Evolutionary conservation across 1,140 invertebrate species (phyloP).

Genomic region (Drosophila subobscura): DNA sequence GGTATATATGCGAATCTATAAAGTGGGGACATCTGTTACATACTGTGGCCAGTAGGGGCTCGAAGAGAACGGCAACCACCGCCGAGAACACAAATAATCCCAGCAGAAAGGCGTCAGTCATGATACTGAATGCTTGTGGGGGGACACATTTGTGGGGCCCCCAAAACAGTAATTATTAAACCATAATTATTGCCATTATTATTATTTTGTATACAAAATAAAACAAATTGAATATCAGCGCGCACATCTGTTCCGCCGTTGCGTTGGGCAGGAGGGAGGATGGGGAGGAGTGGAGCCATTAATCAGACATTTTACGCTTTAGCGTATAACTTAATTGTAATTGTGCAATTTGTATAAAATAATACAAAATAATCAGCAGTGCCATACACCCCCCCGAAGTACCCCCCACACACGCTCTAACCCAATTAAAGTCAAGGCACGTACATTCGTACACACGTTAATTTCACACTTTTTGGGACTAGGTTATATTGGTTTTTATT

Average conservation of each 20-base stretch:
- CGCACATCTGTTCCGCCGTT: constrained; percentile 45
- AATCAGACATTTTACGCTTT: constrained; percentile 53
- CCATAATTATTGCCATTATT: constrained; percentile 34
- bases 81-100: constrained; percentile 40
- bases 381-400: background rate
- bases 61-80: constrained; percentile 15
- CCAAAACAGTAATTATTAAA: constrained; percentile 48
- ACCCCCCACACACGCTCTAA: no score
- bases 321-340: constrained; percentile 51
- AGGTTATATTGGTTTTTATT: constrained; percentile 1
- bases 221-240: constrained; percentile 48
- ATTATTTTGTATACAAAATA: constrained; percentile 51
- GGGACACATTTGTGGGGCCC: constrained; percentile 32
- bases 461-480: constrained; percentile 21
- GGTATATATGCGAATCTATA: constrained; percentile 1
- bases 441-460: constrained; percentile 8
- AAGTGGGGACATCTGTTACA: constrained; percentile 19
- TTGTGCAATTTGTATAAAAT: constrained; percentile 47
- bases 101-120: constrained; percentile 40
- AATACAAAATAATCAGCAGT: constrained; percentile 42
- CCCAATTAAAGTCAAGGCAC: constrained; percentile 18
- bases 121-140: constrained; percentile 29
- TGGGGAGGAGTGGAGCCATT: constrained; percentile 23
- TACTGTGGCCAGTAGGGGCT: constrained; percentile 32
- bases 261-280: background rate